These are phyloP conservation scores for Euborellia annulipes DNA, from an alignment of 1,140 invertebrate species.

Conservation along the genomic window DNA sequence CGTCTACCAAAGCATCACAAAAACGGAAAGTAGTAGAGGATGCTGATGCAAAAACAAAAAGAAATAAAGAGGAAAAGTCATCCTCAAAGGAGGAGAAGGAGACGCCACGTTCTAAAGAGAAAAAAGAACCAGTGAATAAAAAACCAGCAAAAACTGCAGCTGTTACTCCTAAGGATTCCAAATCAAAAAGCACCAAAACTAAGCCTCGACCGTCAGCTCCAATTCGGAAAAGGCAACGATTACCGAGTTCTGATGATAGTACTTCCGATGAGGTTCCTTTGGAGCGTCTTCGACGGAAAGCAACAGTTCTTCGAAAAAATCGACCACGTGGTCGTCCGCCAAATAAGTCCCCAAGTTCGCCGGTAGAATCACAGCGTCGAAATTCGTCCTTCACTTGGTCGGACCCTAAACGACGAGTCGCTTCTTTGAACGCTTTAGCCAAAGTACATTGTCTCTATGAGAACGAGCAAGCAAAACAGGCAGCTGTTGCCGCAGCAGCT, in stretches of 20 bases:
- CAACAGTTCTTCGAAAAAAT: conserved; percentile 17
- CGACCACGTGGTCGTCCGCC: conserved; percentile 14
- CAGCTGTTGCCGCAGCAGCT: conserved; percentile 16
- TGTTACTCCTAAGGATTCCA: conserved; percentile 8
- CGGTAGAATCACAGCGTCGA: conserved; percentile 9
- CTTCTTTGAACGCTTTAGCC: conserved; percentile 75
- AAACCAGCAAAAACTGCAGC: conserved; percentile 1
- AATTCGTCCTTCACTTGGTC: conserved; percentile 38
- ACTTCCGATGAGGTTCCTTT: conserved; percentile 23
- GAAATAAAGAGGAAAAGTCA: conserved; percentile 9
- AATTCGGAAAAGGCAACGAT: conserved; percentile 3
- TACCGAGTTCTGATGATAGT: conserved; percentile 1
- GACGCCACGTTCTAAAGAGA: conserved; percentile 8
- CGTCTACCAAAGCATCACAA: too few species aligned
- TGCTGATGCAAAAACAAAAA: background rate
- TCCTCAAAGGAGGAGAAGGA: conserved; percentile 20
- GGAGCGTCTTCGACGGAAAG: conserved; percentile 20
- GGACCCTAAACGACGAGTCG: conserved; percentile 63
- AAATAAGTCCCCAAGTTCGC: conserved; percentile 14
- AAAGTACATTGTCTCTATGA: conserved; percentile 85
- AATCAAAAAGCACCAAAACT: conserved; percentile 7
- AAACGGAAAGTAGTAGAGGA: too few species aligned
- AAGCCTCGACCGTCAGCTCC: conserved; percentile 10
- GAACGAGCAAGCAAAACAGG: conserved; percentile 48
- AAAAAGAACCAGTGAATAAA: background rate